Evolutionary conservation across 2,113 vertebrate species (phyloP).

Genomic region (Erinaceus europaeus): DNA sequence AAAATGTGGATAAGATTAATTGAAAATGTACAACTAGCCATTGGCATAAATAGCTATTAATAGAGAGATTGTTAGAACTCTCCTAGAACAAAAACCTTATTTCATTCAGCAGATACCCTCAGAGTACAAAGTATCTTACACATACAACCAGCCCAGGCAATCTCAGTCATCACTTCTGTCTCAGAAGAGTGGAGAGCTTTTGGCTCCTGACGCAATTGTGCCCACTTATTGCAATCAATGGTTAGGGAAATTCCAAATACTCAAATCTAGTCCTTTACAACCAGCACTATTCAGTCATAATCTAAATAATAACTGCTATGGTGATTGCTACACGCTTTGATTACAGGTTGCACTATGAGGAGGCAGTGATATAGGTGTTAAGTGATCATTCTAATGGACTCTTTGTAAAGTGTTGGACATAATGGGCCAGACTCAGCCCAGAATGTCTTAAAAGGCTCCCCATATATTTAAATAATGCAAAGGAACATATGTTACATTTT

Average conservation of each 20-base stretch:
- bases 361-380: slow-evolving; percentile 79
- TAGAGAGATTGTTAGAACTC: neutral
- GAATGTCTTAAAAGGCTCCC: slow-evolving; percentile 59
- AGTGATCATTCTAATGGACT: slow-evolving; percentile 78
- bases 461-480: slow-evolving; percentile 40
- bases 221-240: slow-evolving; percentile 23
- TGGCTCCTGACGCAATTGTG: slow-evolving; percentile 29
- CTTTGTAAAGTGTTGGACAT: slow-evolving; percentile 29
- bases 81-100: neutral
- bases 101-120: neutral
- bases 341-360: slow-evolving; percentile 74
- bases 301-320: slow-evolving; percentile 78
- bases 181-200: neutral
- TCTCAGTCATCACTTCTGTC: neutral
- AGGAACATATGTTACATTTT: slow-evolving; percentile 45
- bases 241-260: slow-evolving; percentile 62
- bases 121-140: neutral
- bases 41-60: neutral
- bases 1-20: neutral
- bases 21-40: neutral
- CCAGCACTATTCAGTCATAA: slow-evolving; percentile 71
- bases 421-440: slow-evolving; percentile 47
- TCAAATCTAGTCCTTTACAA: slow-evolving; percentile 70
- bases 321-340: slow-evolving; percentile 77
- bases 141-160: slow-evolving; percentile 5